These are phyloP conservation scores for Junco hyemalis DNA, from an alignment of 2,113 vertebrate genomes.

Conservation along the genomic window DNA sequence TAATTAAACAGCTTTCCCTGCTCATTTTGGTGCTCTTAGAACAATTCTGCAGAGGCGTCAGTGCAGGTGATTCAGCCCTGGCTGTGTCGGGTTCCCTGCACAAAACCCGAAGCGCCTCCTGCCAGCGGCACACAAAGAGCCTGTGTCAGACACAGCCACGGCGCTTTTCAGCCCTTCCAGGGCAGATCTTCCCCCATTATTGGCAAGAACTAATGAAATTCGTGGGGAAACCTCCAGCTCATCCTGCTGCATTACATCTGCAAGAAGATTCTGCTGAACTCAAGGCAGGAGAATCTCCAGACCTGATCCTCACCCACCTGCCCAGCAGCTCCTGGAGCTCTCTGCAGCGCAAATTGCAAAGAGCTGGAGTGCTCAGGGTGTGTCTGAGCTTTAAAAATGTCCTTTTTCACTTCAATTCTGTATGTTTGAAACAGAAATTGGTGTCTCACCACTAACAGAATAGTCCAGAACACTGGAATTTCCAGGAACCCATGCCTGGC, in stretches of 20 bases:
- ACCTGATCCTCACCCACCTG: fast-evolving
- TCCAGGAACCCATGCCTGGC: background rate
- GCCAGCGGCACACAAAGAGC: background rate
- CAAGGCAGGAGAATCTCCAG: background rate
- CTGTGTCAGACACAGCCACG: fast-evolving
- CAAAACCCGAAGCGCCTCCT: background rate
- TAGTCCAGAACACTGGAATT: background rate
- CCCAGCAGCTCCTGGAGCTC: background rate
- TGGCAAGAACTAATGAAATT: background rate
- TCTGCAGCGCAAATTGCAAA: background rate
- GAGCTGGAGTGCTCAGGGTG: background rate
- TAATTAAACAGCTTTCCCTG: background rate
- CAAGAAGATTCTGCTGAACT: background rate
- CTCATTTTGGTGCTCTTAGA: background rate
- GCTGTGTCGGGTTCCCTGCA: background rate
- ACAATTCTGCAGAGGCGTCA: background rate
- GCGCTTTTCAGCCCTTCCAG: background rate
- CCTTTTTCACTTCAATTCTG: background rate
- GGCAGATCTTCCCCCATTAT: background rate
- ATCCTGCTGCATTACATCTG: background rate
- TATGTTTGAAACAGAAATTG: background rate
- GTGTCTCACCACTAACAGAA: too few relatives aligned
- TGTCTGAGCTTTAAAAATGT: background rate
- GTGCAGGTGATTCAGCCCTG: background rate
- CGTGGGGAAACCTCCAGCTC: background rate